A percentile compares a stretch with the other conserved stretches of the same genome.
Evolutionary conservation across 2,797 vertebrate genomes (phyloP).

Genomic region (Melanotaenia boesemani): DNA sequence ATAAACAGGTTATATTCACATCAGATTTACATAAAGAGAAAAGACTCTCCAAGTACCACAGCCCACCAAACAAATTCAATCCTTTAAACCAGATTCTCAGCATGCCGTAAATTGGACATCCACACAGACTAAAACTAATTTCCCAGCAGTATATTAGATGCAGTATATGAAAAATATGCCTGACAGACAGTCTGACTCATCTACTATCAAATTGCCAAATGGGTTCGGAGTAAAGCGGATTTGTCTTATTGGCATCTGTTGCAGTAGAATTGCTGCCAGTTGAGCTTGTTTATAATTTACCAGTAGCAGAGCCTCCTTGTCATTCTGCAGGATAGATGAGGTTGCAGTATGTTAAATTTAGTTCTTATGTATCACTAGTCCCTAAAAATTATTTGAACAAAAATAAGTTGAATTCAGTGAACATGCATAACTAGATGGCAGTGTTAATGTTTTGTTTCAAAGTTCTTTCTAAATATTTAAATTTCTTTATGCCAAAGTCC

Average conservation of each 20-base stretch:
- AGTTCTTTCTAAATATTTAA: neutral
- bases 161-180: slow-evolving; percentile 51
- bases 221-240: slow-evolving; percentile 57
- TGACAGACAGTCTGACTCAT: slow-evolving; percentile 55
- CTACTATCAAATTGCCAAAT: slow-evolving; percentile 70
- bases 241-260: slow-evolving; percentile 76
- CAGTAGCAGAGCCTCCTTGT: slow-evolving; percentile 45
- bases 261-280: slow-evolving; percentile 60
- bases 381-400: slow-evolving; percentile 10
- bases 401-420: slow-evolving; percentile 4
- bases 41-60: neutral
- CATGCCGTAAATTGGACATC: slow-evolving; percentile 16
- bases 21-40: neutral
- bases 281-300: slow-evolving; percentile 66
- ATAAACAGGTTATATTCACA: neutral
- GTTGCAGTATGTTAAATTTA: slow-evolving; percentile 9
- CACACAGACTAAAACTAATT: slow-evolving; percentile 33
- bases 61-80: slow-evolving; percentile 9
- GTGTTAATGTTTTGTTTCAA: neutral
- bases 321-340: slow-evolving; percentile 24
- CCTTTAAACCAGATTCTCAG: slow-evolving; percentile 4
- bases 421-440: neutral
- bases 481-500: neutral
- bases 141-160: slow-evolving; percentile 39
- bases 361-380: neutral